Evolutionary conservation across 1,140 invertebrate genomes (phyloP).

Genomic region (Ostrea edulis): DNA sequence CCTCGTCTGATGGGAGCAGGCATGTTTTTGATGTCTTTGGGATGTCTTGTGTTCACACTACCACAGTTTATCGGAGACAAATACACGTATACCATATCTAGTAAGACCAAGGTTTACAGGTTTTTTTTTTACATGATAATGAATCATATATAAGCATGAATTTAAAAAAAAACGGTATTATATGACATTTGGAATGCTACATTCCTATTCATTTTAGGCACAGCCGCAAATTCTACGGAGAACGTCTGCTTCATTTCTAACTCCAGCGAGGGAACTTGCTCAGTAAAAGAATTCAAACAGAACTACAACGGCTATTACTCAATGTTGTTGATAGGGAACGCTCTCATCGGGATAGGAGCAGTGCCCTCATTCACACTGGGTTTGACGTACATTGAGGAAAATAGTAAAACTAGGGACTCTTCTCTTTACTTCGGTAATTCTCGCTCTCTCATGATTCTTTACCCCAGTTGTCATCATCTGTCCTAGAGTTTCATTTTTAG

Average conservation of each 20-base stretch:
- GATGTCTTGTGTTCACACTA: constrained; percentile 94
- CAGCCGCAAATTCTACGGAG: background rate
- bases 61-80: constrained; percentile 88
- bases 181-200: background rate
- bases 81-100: constrained; percentile 62
- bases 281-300: background rate
- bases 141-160: background rate
- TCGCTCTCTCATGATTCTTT: no score
- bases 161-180: background rate
- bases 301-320: constrained; percentile 50
- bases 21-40: constrained; percentile 87
- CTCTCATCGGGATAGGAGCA: constrained; percentile 93
- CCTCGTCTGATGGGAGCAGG: constrained; percentile 86
- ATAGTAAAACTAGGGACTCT: constrained; percentile 64
- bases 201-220: background rate
- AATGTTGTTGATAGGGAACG: constrained; percentile 91
- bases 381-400: constrained; percentile 70
- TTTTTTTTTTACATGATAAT: background rate
- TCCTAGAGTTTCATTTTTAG: no score
- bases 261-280: background rate
- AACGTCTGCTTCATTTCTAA: background rate
- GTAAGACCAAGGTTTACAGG: constrained; percentile 39
- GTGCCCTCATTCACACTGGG: constrained; percentile 83
- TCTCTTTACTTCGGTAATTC: constrained; percentile 83
- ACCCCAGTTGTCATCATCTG: no score